Percentiles rank a stretch among this genome's conserved stretches.
phyloP scores from a whole-genome alignment of 2,888 invertebrate genomes.

The Coronaproctus castanopsis region DNA sequence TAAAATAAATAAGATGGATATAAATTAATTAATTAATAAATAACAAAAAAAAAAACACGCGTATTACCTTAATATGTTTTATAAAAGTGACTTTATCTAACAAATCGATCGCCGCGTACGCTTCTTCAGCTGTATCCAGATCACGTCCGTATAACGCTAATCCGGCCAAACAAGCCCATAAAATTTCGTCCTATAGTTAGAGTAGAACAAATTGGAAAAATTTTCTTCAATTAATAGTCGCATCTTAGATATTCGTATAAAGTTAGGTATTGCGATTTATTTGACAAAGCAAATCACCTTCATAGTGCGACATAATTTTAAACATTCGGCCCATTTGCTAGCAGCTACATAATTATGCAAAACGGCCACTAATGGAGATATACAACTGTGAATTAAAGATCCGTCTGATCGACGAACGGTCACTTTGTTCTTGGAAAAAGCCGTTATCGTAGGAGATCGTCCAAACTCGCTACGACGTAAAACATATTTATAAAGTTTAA shows the following conservation, averaged over 20 bases:
- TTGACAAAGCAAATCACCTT: too few relatives aligned
- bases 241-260: too few relatives aligned
- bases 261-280: too few relatives aligned
- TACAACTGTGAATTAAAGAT: constrained; percentile 49
- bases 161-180: constrained; percentile 90
- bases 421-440: constrained; percentile 65
- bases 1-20: too few relatives aligned
- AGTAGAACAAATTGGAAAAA: too few relatives aligned
- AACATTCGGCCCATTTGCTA: constrained; percentile 64
- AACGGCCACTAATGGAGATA: constrained; percentile 47
- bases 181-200: constrained; percentile 34
- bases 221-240: too few relatives aligned
- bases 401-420: constrained; percentile 76
- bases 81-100: constrained; percentile 71
- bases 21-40: neutral
- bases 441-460: constrained; percentile 57
- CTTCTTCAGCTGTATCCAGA: constrained; percentile 76
- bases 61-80: constrained; percentile 50
- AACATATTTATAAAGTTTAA: too few relatives aligned
- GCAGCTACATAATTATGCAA: constrained; percentile 48
- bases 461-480: constrained; percentile 51
- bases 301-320: constrained; percentile 51
- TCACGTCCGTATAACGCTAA: constrained; percentile 72
- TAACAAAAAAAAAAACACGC: neutral
- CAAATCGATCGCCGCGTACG: constrained; percentile 75